phyloP scores from a whole-genome alignment of 2,113 vertebrate species.

The Sinocyclocheilus grahami region DNA sequence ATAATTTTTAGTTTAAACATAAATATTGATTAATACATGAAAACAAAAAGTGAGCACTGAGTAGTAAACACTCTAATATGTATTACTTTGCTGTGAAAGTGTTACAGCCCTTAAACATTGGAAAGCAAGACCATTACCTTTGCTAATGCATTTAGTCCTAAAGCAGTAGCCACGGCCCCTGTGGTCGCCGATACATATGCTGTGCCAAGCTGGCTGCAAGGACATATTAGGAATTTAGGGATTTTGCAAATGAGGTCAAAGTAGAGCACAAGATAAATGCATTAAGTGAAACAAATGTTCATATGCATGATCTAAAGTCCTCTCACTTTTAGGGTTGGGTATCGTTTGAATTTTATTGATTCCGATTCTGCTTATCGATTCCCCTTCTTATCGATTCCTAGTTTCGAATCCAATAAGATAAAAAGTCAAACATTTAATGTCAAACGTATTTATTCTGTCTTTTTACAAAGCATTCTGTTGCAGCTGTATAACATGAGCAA shows the following conservation, averaged over 20 bases:
- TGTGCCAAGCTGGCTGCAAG: constrained; percentile 89
- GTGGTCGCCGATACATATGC: constrained; percentile 97
- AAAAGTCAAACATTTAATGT: too few relatives aligned
- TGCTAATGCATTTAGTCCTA: constrained; percentile 93
- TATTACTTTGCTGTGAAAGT: not conserved
- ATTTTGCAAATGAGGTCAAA: not conserved
- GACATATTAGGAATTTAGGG: constrained; percentile 51
- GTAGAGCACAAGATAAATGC: not conserved
- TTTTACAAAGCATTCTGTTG: too few relatives aligned
- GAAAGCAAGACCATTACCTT: constrained; percentile 78
- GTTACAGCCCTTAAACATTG: not conserved
- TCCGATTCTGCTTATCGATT: too few relatives aligned
- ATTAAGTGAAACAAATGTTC: not conserved
- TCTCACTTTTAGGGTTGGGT: constrained; percentile 63
- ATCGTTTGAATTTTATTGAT: too few relatives aligned
- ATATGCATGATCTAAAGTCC: not conserved
- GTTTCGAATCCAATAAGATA: too few relatives aligned
- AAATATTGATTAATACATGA: not conserved
- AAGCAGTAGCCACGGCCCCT: constrained; percentile 91
- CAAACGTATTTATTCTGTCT: too few relatives aligned
- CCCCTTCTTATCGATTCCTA: too few relatives aligned
- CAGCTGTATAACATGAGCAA: too few relatives aligned
- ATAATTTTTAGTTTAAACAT: not conserved
- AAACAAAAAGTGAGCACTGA: not conserved
- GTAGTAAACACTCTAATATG: not conserved